Evolutionary conservation across 64 coral and sea anemone genomes (phyloP).

Genomic region (Montipora sp.): DNA sequence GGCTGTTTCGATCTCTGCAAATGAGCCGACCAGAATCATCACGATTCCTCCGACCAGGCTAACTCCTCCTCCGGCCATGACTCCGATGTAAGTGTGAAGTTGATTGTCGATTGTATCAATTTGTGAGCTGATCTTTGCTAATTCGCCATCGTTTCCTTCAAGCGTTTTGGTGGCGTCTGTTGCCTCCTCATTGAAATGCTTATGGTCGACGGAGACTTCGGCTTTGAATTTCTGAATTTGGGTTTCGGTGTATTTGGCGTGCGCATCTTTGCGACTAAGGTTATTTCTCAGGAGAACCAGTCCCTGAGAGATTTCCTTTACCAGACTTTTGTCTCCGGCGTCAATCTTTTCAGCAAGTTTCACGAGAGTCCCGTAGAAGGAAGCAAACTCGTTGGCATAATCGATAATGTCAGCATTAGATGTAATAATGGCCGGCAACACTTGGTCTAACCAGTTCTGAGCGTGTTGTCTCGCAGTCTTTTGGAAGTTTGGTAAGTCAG

Average conservation of each 20-base stretch:
- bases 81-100: slow-evolving; percentile 30
- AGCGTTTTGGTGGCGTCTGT: slow-evolving; percentile 21
- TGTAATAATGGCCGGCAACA: slow-evolving; percentile 65
- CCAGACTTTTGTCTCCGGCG: not conserved
- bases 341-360: slow-evolving; percentile 56
- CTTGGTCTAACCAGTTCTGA: slow-evolving; percentile 44
- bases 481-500: slow-evolving; percentile 60
- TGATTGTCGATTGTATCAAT: slow-evolving; percentile 47
- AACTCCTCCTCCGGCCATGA: slow-evolving; percentile 63
- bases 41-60: slow-evolving; percentile 45
- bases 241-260: not conserved
- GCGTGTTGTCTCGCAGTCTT: slow-evolving; percentile 69
- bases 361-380: slow-evolving; percentile 40
- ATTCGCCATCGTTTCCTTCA: slow-evolving; percentile 50
- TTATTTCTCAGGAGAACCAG: slow-evolving; percentile 54
- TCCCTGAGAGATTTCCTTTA: slow-evolving; percentile 51
- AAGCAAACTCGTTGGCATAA: slow-evolving; percentile 51
- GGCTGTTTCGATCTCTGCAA: slow-evolving; percentile 60
- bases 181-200: slow-evolving; percentile 45
- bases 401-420: slow-evolving; percentile 74
- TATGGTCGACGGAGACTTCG: slow-evolving; percentile 22
- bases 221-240: slow-evolving; percentile 44
- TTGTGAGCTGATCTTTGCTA: slow-evolving; percentile 18
- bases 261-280: slow-evolving; percentile 23
- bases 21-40: slow-evolving; percentile 63